These are phyloP conservation scores for Xenopus laevis DNA, from an alignment of 2,113 vertebrate genomes.

Conservation along the genomic window DNA sequence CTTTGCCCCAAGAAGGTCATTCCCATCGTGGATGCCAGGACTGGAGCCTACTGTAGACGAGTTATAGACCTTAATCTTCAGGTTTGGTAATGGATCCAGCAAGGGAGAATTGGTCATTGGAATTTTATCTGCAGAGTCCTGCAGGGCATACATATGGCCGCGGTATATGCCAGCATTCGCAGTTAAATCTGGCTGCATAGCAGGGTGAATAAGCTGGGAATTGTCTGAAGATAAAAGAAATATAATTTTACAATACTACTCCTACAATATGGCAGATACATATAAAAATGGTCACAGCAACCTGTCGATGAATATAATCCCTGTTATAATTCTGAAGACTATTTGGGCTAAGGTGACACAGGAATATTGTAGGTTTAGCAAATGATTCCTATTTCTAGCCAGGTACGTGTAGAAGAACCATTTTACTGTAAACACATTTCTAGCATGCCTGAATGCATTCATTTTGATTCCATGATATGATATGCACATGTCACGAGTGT, in stretches of 20 bases:
- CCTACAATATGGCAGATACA: background rate
- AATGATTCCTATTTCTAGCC: no score
- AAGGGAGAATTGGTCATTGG: constrained; percentile 95
- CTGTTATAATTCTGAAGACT: no score
- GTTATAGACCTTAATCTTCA: constrained; percentile 96
- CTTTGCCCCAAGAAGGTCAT: constrained; percentile 56
- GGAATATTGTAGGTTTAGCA: no score
- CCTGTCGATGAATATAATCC: no score
- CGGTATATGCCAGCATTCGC: constrained; percentile 85
- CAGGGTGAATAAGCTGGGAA: constrained; percentile 84
- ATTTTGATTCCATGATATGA: no score
- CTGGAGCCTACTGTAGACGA: constrained; percentile 76
- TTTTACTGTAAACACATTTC: no score
- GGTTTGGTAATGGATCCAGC: constrained; percentile 85
- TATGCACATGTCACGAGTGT: no score
- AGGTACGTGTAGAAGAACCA: no score
- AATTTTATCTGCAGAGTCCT: constrained; percentile 92
- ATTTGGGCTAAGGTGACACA: no score
- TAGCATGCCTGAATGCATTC: no score
- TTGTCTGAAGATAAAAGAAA: constrained; percentile 67
- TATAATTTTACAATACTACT: background rate
- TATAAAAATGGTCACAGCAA: background rate
- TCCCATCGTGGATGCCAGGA: constrained; percentile 67
- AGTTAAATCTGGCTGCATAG: constrained; percentile 88
- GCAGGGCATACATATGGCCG: constrained; percentile 84